A percentile compares a stretch with the other conserved stretches of the same genome.
phyloP scores from a whole-genome alignment of 1,140 invertebrate genomes.

The Oedothorax gibbosus region DNA sequence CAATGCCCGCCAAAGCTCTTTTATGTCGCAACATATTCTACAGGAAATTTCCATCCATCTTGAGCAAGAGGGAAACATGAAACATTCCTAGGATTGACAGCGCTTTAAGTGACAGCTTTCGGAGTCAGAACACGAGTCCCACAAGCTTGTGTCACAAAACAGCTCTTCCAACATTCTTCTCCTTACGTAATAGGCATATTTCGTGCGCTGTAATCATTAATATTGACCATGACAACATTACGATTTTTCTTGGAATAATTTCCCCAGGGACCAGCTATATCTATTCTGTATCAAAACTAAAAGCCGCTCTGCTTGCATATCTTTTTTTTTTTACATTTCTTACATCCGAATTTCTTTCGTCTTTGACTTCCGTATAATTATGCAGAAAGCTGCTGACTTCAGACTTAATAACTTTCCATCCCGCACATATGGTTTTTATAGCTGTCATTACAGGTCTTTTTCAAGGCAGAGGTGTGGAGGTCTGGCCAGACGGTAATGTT shows the following conservation, averaged over 20 bases:
- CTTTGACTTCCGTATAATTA: conserved; percentile 29
- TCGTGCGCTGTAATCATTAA: conserved; percentile 52
- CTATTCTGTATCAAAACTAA: conserved; percentile 39
- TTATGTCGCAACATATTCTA: too few species aligned
- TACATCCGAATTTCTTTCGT: conserved; percentile 17
- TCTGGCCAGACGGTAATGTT: conserved; percentile 40
- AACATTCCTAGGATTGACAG: conserved; percentile 46
- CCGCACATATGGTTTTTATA: conserved; percentile 5
- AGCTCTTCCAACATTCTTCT: conserved; percentile 22
- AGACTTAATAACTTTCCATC: too few species aligned
- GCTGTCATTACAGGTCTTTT: conserved; percentile 27
- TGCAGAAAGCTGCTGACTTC: conserved; percentile 8
- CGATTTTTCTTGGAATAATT: conserved; percentile 52
- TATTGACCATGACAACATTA: conserved; percentile 51
- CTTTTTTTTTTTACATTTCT: conserved; percentile 16
- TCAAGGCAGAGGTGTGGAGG: background rate
- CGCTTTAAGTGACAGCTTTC: background rate
- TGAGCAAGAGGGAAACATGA: too few species aligned
- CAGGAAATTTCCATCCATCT: too few species aligned
- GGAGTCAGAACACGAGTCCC: conserved; percentile 14
- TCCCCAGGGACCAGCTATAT: conserved; percentile 19
- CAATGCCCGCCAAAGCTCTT: too few species aligned
- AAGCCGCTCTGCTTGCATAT: conserved; percentile 17
- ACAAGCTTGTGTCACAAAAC: conserved; percentile 36
- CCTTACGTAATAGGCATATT: conserved; percentile 39